Evolutionary conservation across 2,113 vertebrate species (phyloP), one percentile per base, ranked within the genome.

Genomic region (Promerops cafer): DNA sequence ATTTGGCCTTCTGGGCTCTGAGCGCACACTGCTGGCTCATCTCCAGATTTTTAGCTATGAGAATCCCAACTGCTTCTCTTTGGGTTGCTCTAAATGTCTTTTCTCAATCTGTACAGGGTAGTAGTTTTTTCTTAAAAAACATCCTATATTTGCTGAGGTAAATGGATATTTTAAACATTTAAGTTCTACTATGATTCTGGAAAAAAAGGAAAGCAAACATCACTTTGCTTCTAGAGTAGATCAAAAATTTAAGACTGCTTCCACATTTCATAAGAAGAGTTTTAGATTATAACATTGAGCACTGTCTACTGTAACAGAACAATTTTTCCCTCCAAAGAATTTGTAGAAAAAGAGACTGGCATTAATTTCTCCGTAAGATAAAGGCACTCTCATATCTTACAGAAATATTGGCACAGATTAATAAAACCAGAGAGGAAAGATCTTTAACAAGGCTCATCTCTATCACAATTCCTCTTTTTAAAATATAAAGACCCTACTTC

Each of bases 401-500:
- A 94, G 49, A 88, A 97, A 95, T 52, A 89, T 13, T 97, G 96
- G 94, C 96, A 96, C 61, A 35, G 75, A 63, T 60, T 91, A 90
- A 91, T 64, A 69, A 93, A 88, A 22, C 17, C 54, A 85, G 63
- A 89, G 68, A 83, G 54, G 19, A 60, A 49, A 92, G 60, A 82
- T 61, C 40, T 75, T 54, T 50, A 80, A 47, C 7, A 75, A 56
- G 47, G 69, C 27, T 82, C 80, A 86, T 57, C 22, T 79, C 59
- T 77, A 45, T 72, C n/a, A 87, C 39, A 79, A 76, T 9, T 92
- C 42, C n/a, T 74, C n/a, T 72, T 69, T 39, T 69, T 71, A 54
- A 87, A 83, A 93, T 12, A 96, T 50, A 95, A 80, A 96, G 83
- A 31, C 53, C 31, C 39, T 61, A 79, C 63, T 96, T 96, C 42